Base-by-base conservation (phyloP, 2,888 invertebrate genomes). In the Syrphus vitripennis region DNA sequence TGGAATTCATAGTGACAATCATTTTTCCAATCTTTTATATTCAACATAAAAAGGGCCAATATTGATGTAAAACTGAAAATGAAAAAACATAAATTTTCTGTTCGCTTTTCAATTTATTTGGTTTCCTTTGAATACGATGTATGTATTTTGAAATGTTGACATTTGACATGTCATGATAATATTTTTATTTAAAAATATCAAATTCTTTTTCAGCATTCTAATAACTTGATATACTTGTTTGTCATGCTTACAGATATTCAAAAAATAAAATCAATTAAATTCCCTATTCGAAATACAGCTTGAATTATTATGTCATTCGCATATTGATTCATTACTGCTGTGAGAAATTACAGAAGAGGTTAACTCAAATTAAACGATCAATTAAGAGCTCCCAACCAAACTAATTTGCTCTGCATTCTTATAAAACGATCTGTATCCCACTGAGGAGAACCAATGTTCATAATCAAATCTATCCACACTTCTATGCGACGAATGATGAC, bases 381-480 rank as follows among this genome's bases (percentile, higher is more conserved):
- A 86, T 86, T 86, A 78, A 86, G 82, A 77, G 31, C 69, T 72
- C 29, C 77, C 63, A 65, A 74, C 72, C 69, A 81, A n/a, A 76
- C 26, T 81, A 77, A 81, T 84, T 80, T 29, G 75, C 72, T 82
- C 69, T 70, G 77, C 69, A 70, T 81, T 86, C 82, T 74, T 86
- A 70, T 70, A 74, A 86, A 70, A 24, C 78, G 69, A 82, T 86
- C 72, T 77, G 86, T 70, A 82, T 82, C 86, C 86, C 72, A 86
- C 78, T 57, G 82, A 65, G 86, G 34, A 77, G 78, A 86, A 82
- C 82, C 74, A 86, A 86, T 86, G 72, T 77, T 42, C 69, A 82
- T 86, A 86, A 86, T 86, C 77, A 86, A 86, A 86, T 82, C 63
- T 45, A 74, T 86, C 77, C 63, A 53, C 77, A 53, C 77, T n/a